Base-by-base conservation (phyloP, 92 coral and sea anemone species). In the Phenganax subtilis region DNA sequence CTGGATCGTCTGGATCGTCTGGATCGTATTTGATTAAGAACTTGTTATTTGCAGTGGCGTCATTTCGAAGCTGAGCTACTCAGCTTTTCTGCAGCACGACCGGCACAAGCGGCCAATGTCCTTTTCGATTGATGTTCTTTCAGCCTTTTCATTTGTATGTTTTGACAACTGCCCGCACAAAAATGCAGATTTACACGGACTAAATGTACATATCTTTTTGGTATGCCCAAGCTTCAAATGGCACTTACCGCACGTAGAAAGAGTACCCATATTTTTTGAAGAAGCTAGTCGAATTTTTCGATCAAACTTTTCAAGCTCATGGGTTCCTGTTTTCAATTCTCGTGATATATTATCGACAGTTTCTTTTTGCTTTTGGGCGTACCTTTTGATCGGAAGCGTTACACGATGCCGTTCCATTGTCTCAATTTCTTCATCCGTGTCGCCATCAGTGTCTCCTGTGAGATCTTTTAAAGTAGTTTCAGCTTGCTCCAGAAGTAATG, bases 151-250 rank as follows among this genome's bases (percentile, higher is more conserved):
- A 12, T 47, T 64, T 12, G 12, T 55, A 61, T 86, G 86, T 77
- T 75, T 86, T 10, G 79, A 65, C 16, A 82, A 20, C 68, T 47
- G 2, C 59, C 89, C 77, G 51, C 86, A 86, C 29, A 59, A 86
- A 76, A 61, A 86, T 66, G 77, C 71, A n/a, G 89, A 61, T 82
- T 72, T 82, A 51, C 86, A 86, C 25, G 86, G 70, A 64, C 70
- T 64, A 64, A 64, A 20, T 14, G 67, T 61, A 61, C 67, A 61
- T 7, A 8, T 61, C 28, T 61, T 61, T 17, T 61, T 61, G n/a
- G 70, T 64, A 64, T 64, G 70, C 20, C 31, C 70, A 20, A 64
- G 31, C 70, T 64, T 64, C 70, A 64, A 64, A 64, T 64, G 70
- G 17, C 70, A 64, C 17, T 17, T 64, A 20, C 70, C 70, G 20